phyloP scores from a whole-genome alignment of 2,113 vertebrate species.

The Sarotherodon lohbergeri region DNA sequence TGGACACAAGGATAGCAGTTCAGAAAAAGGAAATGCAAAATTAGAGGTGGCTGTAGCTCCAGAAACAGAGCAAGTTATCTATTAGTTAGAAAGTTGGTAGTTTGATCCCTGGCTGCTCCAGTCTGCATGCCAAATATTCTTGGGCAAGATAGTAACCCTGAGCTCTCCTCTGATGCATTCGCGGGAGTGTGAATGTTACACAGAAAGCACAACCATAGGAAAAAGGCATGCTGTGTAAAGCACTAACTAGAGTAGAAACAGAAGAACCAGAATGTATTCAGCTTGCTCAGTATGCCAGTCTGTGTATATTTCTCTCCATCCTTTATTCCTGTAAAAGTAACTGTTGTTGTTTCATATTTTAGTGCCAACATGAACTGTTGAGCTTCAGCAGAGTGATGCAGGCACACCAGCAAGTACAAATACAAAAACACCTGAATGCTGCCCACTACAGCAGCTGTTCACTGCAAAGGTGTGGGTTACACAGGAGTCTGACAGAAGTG shows the following conservation, averaged over 20 bases:
- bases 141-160: neutral
- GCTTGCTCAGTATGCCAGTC: neutral
- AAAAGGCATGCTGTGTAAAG: neutral
- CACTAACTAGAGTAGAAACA: neutral
- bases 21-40: neutral
- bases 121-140: neutral
- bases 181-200: neutral
- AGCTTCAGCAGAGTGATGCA: neutral
- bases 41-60: neutral
- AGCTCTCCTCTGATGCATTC: neutral
- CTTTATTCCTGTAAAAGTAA: neutral
- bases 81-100: neutral
- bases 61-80: neutral
- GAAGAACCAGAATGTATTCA: neutral
- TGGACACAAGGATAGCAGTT: neutral
- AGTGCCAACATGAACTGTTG: neutral
- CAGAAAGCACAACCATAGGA: neutral
- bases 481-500: neutral
- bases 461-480: neutral
- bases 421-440: neutral
- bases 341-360: neutral
- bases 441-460: neutral
- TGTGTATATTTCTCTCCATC: neutral
- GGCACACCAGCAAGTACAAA: neutral
- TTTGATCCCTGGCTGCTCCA: neutral